Evolutionary conservation across 2,113 vertebrate species (phyloP), one percentile per base, ranked within the genome.

Genomic region (Neogobius melanostomus): DNA sequence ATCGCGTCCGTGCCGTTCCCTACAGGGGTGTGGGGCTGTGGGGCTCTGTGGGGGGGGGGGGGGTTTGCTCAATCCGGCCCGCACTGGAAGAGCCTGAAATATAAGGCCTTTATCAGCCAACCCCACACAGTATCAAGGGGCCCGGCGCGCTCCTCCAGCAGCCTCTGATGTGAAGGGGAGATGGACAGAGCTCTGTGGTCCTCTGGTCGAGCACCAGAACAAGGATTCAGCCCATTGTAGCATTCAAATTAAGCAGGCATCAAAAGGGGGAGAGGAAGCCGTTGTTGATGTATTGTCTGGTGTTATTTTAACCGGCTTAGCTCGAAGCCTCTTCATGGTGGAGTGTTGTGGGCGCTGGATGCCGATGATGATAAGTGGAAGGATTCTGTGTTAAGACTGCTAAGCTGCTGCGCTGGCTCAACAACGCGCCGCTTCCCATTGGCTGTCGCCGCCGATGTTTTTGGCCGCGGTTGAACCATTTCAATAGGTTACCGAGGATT

Each of bases 81-180:
- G 87, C 85, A 87, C 87, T 91, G 87, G 89, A 91, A 91, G 85
- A 88, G 86, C 85, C 86, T 85, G 88, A 91, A 90, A 92, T 91
- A 91, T 91, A 91, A 92, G 87, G 90, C 90, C 88, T 91, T 92
- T 92, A 92, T 92, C 91, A 91, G 89, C 82, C 88, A 85, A 90
- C 80, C 88, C 87, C 91, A 92, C 89, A 90, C 90, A 90, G 90
- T 90, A 90, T 85, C 90, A 91, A 74, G 88, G 91, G 89, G 85
- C 85, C 86, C 85, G 28, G 28, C 77, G 15, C 65, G 80, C 84
- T 91, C 83, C 83, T 89, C 83, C 81, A 71, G 74, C 88, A 83
- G 88, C 90, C 89, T 91, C 89, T 91, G 91, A 91, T 92, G 87
- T 90, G 90, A 76, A 89, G 87, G 89, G 79, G 89, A 92, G 91